These are phyloP conservation scores for Drosophila pectinifera DNA, from an alignment of 1,140 invertebrate species.

Conservation along the genomic window DNA sequence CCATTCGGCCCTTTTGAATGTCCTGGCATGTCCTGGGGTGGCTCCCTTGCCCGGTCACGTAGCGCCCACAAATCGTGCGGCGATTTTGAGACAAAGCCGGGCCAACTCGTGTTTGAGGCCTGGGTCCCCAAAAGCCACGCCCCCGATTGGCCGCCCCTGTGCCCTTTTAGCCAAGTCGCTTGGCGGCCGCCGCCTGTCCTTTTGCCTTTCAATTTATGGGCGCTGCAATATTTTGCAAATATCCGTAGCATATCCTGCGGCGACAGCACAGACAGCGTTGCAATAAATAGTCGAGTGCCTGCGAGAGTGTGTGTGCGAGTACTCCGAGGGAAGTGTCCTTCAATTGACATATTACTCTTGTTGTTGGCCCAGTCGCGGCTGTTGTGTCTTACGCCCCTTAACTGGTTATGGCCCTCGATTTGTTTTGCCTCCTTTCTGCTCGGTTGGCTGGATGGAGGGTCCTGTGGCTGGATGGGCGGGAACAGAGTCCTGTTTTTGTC, in stretches of 20 bases:
- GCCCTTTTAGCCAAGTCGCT: conserved; percentile 34
- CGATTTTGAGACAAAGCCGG: conserved; percentile 68
- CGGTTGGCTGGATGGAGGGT: conserved; percentile 2
- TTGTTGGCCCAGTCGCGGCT: conserved; percentile 60
- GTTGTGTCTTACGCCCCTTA: conserved; percentile 59
- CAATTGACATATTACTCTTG: conserved; percentile 83
- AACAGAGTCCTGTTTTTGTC: conserved; percentile 26
- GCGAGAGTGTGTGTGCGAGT: conserved; percentile 15
- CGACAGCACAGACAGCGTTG: conserved; percentile 75
- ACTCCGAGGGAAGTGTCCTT: conserved; percentile 62
- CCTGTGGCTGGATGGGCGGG: conserved; percentile 13
- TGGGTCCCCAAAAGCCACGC: conserved; percentile 30
- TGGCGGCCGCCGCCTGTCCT: conserved; percentile 46
- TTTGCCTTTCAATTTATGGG: conserved; percentile 76
- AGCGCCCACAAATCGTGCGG: conserved; percentile 71
- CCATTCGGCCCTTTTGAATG: conserved; percentile 4
- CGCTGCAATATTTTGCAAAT: conserved; percentile 82
- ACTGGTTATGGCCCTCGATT: conserved; percentile 58
- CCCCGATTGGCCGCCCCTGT: conserved; percentile 18
- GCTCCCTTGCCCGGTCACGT: conserved; percentile 60
- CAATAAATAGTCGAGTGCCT: conserved; percentile 76
- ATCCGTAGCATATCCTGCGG: conserved; percentile 80
- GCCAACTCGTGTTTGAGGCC: conserved; percentile 37
- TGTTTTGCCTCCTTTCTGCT: conserved; percentile 32
- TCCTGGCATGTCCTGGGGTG: conserved; percentile 34